Evolutionary conservation across 2,888 invertebrate genomes (phyloP).

Genomic region (Eristalinus aeneus): DNA sequence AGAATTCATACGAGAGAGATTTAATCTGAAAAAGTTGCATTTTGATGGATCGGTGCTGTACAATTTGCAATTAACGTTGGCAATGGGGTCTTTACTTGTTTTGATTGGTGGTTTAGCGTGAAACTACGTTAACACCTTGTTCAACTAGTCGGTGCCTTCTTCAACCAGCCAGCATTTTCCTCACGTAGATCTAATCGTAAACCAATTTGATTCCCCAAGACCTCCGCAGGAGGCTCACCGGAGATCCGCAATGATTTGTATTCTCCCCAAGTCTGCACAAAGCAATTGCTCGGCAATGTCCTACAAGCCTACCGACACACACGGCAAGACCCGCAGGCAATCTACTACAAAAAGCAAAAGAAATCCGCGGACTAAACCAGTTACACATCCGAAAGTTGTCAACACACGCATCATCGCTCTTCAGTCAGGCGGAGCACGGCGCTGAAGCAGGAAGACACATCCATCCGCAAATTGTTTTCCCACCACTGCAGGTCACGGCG

Average conservation of each 20-base stretch:
- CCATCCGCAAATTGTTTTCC: neutral
- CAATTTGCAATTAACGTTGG: too few relatives aligned
- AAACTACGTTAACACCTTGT: too few relatives aligned
- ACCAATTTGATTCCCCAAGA: neutral
- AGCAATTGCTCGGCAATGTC: slow-evolving; percentile 19
- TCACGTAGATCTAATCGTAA: neutral
- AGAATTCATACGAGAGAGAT: neutral
- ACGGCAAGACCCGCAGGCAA: neutral
- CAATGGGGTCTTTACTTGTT: too few relatives aligned
- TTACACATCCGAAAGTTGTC: slow-evolving; percentile 16
- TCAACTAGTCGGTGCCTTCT: neutral
- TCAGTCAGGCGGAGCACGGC: neutral
- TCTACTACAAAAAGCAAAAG: neutral
- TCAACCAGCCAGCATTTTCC: neutral
- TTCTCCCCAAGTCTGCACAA: slow-evolving; percentile 1
- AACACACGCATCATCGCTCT: neutral
- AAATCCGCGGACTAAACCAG: neutral
- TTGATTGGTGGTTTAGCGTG: too few relatives aligned
- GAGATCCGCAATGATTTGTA: slow-evolving; percentile 12
- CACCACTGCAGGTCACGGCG: neutral
- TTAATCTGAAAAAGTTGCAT: neutral
- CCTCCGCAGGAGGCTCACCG: neutral
- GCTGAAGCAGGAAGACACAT: neutral
- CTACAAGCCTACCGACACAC: slow-evolving; percentile 33
- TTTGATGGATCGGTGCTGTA: neutral